phyloP scores from a whole-genome alignment of 2,113 vertebrate species.

The Myrmecophaga tridactyla region DNA sequence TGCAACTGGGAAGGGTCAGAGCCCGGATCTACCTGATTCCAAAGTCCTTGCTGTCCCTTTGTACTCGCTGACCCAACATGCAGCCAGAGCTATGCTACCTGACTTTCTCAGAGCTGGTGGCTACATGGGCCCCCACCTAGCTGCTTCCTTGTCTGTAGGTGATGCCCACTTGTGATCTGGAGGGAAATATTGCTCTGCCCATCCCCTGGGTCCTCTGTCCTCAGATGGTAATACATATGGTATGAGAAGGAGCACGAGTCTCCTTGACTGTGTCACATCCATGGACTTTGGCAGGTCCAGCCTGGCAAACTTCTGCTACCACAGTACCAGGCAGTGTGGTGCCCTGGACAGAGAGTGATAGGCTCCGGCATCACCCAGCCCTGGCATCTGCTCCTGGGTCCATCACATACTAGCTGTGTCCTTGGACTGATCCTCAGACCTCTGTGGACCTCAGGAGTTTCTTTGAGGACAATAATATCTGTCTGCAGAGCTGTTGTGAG shows the following conservation, averaged over 20 bases:
- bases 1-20: not conserved
- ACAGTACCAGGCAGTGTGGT: not conserved
- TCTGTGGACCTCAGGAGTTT: not conserved
- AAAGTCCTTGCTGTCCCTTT: not conserved
- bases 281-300: slow-evolving; percentile 1
- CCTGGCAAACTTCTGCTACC: not conserved
- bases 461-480: not conserved
- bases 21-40: not conserved
- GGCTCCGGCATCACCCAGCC: not conserved
- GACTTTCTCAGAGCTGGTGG: not conserved
- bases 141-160: not conserved
- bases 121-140: not conserved
- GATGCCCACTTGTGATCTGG: not conserved
- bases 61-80: not conserved
- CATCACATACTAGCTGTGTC: not conserved
- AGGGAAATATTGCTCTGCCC: not conserved
- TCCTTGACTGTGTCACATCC: not conserved
- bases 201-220: not conserved
- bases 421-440: not conserved
- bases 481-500: not conserved
- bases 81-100: not conserved
- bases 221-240: not conserved
- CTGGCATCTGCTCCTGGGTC: not conserved
- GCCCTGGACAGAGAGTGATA: not conserved
- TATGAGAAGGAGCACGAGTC: not conserved